These are phyloP conservation scores for Australoheros facetus DNA, from an alignment of 2,797 vertebrate species.

Conservation along the genomic window DNA sequence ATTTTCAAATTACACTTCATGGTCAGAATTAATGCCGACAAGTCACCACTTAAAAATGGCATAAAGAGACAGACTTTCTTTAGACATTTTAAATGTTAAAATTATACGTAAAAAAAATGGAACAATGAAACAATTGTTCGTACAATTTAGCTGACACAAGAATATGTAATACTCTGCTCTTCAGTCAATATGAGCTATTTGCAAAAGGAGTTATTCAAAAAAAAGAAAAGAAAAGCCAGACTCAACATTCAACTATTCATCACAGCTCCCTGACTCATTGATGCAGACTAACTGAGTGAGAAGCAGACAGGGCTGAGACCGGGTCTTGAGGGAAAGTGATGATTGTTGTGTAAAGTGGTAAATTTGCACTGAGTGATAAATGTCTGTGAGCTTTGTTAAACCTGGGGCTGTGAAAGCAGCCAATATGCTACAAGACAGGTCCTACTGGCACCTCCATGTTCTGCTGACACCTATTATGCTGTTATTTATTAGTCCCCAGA, in stretches of 20 bases:
- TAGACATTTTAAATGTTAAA: conserved; percentile 37
- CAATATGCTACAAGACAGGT: conserved; percentile 62
- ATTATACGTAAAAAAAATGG: conserved; percentile 35
- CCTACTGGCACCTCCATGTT: conserved; percentile 53
- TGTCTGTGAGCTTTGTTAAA: conserved; percentile 74
- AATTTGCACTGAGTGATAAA: conserved; percentile 76
- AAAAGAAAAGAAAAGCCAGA: conserved; percentile 50
- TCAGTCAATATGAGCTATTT: conserved; percentile 58
- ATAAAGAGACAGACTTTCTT: conserved; percentile 30
- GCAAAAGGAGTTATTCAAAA: conserved; percentile 36
- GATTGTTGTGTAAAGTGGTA: conserved; percentile 74
- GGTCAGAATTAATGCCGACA: conserved; percentile 28
- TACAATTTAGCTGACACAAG: conserved; percentile 56
- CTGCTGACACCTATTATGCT: conserved; percentile 73
- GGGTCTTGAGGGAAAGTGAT: conserved; percentile 67
- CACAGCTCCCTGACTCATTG: conserved; percentile 53
- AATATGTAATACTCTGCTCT: conserved; percentile 44
- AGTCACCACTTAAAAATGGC: conserved; percentile 29
- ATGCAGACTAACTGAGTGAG: conserved; percentile 66
- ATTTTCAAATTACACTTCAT: conserved; percentile 54
- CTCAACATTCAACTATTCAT: conserved; percentile 67
- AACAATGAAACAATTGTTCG: conserved; percentile 58
- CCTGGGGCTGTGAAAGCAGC: conserved; percentile 70
- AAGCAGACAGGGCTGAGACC: conserved; percentile 53
- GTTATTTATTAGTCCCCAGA: conserved; percentile 78